These are phyloP conservation scores for Charina bottae DNA, from an alignment of 2,113 vertebrate species.

Conservation along the genomic window DNA sequence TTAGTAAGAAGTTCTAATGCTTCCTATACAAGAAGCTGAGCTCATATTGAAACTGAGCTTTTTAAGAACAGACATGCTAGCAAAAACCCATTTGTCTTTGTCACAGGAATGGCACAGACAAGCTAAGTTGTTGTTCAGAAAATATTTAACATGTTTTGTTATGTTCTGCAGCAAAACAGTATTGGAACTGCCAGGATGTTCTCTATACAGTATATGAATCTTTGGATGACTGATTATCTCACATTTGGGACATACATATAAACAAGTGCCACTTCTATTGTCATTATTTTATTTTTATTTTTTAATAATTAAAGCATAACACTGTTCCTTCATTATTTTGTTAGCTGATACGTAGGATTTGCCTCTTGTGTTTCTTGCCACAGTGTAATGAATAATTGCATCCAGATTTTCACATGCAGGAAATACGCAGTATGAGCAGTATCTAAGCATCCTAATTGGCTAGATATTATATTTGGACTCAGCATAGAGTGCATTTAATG, in stretches of 20 bases:
- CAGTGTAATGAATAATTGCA: not conserved
- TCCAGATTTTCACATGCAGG: not conserved
- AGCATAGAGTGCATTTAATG: not conserved
- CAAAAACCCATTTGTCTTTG: not conserved
- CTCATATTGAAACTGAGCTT: not conserved
- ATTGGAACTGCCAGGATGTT: not conserved
- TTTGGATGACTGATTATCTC: not conserved
- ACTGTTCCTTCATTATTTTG: not conserved
- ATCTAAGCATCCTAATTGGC: not conserved
- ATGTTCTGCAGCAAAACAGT: not conserved
- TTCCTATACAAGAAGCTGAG: not conserved
- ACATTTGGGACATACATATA: not conserved
- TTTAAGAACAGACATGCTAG: not conserved
- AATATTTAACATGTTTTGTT: not conserved
- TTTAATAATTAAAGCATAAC: not conserved
- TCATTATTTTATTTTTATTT: not conserved
- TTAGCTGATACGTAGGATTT: not conserved
- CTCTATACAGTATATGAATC: not conserved
- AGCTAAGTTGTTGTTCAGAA: not conserved
- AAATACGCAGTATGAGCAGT: not conserved
- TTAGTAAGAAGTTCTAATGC: not conserved
- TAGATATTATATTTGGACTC: not conserved
- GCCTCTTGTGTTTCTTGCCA: not conserved
- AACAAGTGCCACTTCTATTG: not conserved
- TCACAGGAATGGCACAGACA: not conserved